Evolutionary conservation across 2,797 vertebrate species (phyloP), one percentile per base, ranked within the genome.

Genomic region (Bufotes viridis): DNA sequence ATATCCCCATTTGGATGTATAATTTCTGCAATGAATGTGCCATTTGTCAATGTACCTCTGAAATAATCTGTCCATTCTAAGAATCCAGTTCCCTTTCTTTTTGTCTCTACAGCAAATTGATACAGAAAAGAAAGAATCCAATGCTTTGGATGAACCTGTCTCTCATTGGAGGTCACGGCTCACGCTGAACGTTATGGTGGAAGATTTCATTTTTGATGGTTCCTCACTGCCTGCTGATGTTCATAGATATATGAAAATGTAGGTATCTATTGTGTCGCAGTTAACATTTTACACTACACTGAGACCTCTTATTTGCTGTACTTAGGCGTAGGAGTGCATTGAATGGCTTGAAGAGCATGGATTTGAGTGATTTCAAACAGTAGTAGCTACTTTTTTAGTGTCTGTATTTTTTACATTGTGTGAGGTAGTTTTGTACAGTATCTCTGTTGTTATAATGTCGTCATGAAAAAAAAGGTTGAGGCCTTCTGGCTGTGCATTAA

Each of bases 211-310:
- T 88, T 98, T 99, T 87, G 97, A 96, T 76, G 96, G 96, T 2
- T 95, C 96, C 42, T 97, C 96, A 8, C 95, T 99, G 78, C 97
- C 98, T 4, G 97, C 97, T 9, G 98, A 99, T 14, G 96, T 99
- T 90, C 96, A 97, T 1, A 96, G 97, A 86, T 98, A 98, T 93
- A 97, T 99, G 95, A 97, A 96, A 93, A 95, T 98, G 98, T 89
- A 80, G 29, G 84, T 89, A 76, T 86, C 2, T n/a, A n/a, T 0
- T 42, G 3, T 74, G 34, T 42, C 24, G 29, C 26, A 34, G 26
- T 18, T 34, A 42, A 11, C 9, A n/a, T 6, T 15, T 14, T 18
- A 7, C 20, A 8, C 15, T 2, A 24, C 22, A 24, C 15, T 24
- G 10, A 63, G 61, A 63, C 22, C 61, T 22, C 10, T n/a, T 11